A percentile compares a stretch with the other conserved stretches of the same genome.
Conservation (phyloP, 2,888 invertebrate species). For the Gryllus longicercus region DNA sequence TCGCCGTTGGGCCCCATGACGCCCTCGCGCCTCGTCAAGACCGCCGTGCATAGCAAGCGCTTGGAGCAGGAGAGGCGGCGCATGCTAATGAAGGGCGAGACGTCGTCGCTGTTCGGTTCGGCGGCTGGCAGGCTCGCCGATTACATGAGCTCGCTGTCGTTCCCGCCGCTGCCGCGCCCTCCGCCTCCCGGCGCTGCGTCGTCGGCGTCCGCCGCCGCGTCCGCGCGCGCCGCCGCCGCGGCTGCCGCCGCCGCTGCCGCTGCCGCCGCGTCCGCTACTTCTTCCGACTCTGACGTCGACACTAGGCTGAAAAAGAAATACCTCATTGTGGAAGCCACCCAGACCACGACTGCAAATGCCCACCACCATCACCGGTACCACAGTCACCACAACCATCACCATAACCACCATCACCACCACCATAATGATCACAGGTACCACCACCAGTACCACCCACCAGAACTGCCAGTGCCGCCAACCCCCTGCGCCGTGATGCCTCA, state of each 20-base stretch:
- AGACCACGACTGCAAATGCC: slow-evolving; percentile 45
- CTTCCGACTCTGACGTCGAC: slow-evolving; percentile 39
- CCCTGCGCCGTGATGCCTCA: slow-evolving; percentile 40
- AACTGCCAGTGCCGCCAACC: slow-evolving; percentile 48
- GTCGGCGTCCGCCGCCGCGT: slow-evolving; percentile 40
- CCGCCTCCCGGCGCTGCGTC: not conserved
- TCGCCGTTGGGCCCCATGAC: slow-evolving; percentile 50
- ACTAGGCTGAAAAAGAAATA: slow-evolving; percentile 50
- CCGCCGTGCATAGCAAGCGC: slow-evolving; percentile 61
- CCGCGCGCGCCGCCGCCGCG: slow-evolving; percentile 39
- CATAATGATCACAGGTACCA: slow-evolving; percentile 26
- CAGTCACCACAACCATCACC: slow-evolving; percentile 29
- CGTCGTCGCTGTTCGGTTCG: slow-evolving; percentile 39
- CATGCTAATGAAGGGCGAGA: slow-evolving; percentile 48
- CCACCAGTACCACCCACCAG: slow-evolving; percentile 44
- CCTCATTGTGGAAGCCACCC: slow-evolving; percentile 49
- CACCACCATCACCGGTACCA: slow-evolving; percentile 33
- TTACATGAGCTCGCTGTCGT: slow-evolving; percentile 32
- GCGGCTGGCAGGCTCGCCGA: slow-evolving; percentile 29
- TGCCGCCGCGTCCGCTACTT: slow-evolving; percentile 21
- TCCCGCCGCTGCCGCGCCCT: slow-evolving; percentile 26
- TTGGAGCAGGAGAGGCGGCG: slow-evolving; percentile 55
- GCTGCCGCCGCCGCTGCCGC: slow-evolving; percentile 32
- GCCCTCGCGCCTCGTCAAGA: slow-evolving; percentile 61
- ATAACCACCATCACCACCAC: slow-evolving; percentile 44